Evolutionary conservation across 2,888 invertebrate genomes (phyloP), one percentile per base, ranked within the genome.

Genomic region (Branchipolynoe longqiensis): DNA sequence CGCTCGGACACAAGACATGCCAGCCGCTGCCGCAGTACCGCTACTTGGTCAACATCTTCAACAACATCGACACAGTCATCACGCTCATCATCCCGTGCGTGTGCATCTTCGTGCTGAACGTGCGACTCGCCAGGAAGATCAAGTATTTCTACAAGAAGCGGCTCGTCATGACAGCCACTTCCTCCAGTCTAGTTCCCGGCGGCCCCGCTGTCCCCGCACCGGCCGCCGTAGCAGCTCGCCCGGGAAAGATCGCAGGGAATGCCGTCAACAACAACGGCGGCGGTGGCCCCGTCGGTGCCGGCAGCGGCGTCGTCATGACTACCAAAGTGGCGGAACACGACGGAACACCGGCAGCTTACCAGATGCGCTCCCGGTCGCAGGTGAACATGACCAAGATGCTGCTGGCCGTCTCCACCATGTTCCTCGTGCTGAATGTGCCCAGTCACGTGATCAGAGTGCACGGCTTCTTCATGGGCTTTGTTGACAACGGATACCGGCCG

Each of bases 321-420:
- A 62, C 62, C 31, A 25, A 69, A 12, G 38, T 36, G 18, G 1
- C 33, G 14, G 48, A 78, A 41, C 4, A 1, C 28, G 78, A 22
- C 25, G 12, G 1, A n/a, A 48, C 41, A 0, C 78, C 54, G 2
- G 48, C n/a, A 31, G 25, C 41, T 48, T 41, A 41, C 2, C 31
- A 41, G 12, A 25, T 48, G 14, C 1, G 78, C 12, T 33, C 78
- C 48, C 28, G 82, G 1, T 33, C 90, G 14, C 91, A 92, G 74
- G 85, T 88, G 8, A 91, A 92, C 85, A 91, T 97, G 87, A 97
- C 97, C 56, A 96, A 96, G 91, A 97, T 97, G 96, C 94, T 97
- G 85, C 95, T 97, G 38, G 95, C 97, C 83, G 97, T 97, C 0
- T 97, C 97, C 0, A 95, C 96, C 0, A 96, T 96, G 0, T 97